phyloP scores from a whole-genome alignment of 1,140 invertebrate species.

The Mizuhopecten yessoensis region DNA sequence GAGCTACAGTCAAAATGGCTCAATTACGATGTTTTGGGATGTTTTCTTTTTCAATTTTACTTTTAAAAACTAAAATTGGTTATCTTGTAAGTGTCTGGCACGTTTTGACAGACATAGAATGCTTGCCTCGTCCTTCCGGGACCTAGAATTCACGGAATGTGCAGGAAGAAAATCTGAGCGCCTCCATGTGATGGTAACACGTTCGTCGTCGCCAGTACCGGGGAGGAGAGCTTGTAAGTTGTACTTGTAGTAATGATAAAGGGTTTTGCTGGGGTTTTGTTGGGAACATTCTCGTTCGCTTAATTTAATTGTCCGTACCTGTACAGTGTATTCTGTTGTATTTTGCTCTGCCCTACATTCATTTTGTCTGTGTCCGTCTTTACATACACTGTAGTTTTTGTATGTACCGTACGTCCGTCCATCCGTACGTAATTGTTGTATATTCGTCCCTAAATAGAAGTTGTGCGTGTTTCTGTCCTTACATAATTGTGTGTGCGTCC shows the following conservation, averaged over 20 bases:
- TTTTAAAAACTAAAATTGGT: neutral
- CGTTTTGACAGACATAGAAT: conserved; percentile 15
- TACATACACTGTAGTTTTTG: no score
- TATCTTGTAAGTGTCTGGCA: neutral
- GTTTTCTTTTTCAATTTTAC: neutral
- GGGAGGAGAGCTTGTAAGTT: no score
- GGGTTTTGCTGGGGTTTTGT: no score
- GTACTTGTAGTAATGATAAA: no score
- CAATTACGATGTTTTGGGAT: neutral
- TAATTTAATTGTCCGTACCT: neutral
- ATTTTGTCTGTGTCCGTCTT: neutral
- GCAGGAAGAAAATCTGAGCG: neutral
- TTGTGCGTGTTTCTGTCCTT: no score
- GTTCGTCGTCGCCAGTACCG: neutral
- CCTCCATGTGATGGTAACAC: neutral
- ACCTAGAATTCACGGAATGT: neutral
- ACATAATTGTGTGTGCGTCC: no score
- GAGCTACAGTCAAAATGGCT: neutral
- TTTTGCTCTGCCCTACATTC: neutral
- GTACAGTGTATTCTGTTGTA: neutral
- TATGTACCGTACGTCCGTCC: no score
- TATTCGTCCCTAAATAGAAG: no score
- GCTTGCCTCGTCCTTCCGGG: neutral
- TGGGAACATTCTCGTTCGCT: no score
- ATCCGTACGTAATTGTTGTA: neutral